Evolutionary conservation across 2,113 vertebrate species (phyloP).

Genomic region (Stercorarius parasiticus): DNA sequence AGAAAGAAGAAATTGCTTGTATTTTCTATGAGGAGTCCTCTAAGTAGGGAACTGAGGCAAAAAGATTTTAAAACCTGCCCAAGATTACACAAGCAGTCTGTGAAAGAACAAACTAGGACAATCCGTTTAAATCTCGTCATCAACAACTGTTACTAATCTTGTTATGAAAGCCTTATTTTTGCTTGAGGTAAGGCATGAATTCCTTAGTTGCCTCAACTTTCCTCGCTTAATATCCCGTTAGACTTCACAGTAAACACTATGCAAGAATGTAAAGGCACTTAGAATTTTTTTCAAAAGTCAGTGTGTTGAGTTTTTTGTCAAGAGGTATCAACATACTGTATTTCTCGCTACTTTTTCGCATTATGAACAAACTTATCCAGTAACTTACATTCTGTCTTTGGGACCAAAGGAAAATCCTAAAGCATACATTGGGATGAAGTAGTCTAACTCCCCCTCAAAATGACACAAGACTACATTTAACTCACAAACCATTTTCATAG

Average conservation of each 20-base stretch:
- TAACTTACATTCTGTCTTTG: neutral
- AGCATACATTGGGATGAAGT: neutral
- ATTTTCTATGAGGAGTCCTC: neutral
- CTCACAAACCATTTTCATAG: neutral
- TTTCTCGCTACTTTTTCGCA: neutral
- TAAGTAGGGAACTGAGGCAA: neutral
- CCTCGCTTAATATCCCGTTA: neutral
- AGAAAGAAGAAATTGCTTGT: neutral
- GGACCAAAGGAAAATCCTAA: neutral
- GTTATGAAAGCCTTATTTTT: constrained; percentile 2
- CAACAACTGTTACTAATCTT: neutral
- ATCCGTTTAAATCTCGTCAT: constrained; percentile 1
- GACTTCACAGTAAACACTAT: neutral
- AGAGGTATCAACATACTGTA: neutral
- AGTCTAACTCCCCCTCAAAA: neutral
- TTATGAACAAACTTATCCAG: neutral
- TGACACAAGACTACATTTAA: neutral
- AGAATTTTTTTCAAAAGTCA: neutral
- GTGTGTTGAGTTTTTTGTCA: neutral
- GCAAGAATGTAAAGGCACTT: neutral
- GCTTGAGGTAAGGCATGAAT: neutral
- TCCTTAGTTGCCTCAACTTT: neutral
- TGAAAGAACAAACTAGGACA: constrained; percentile 9
- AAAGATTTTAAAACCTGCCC: neutral
- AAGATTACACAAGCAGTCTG: neutral